Percentiles rank a stretch among this genome's conserved stretches.
Evolutionary conservation across 2,113 vertebrate species (phyloP).

Genomic region (Arvicanthis niloticus): DNA sequence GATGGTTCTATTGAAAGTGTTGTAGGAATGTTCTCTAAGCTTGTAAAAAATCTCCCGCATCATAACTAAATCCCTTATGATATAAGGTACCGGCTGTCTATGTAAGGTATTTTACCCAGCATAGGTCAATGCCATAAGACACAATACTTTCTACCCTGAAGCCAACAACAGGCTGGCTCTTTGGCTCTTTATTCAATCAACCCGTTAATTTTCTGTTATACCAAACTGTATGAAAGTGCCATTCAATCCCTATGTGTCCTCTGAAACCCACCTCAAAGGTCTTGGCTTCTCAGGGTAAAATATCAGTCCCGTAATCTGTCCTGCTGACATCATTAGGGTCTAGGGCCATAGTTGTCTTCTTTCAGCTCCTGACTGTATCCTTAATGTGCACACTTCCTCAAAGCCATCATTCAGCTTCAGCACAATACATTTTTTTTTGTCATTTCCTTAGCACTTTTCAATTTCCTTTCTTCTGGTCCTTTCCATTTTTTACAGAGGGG

Average conservation of each 20-base stretch:
- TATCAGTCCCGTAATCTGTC: background rate
- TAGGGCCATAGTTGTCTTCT: background rate
- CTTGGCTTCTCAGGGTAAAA: background rate
- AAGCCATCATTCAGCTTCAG: background rate
- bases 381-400: background rate
- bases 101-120: background rate
- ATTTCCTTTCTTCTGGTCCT: conserved; percentile 43
- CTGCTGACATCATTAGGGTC: background rate
- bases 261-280: background rate
- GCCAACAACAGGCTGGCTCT: background rate
- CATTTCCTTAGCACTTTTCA: background rate
- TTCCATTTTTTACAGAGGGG: conserved; percentile 8
- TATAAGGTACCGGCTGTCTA: background rate
- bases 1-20: background rate
- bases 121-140: background rate
- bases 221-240: background rate
- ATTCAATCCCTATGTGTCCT: background rate
- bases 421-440: background rate
- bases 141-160: background rate
- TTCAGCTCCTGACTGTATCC: background rate
- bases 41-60: background rate
- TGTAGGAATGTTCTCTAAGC: background rate
- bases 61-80: background rate
- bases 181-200: background rate
- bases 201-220: background rate